Evolutionary conservation across 2,113 vertebrate species (phyloP), one percentile per base, ranked within the genome.

Genomic region (Labeo rohita): DNA sequence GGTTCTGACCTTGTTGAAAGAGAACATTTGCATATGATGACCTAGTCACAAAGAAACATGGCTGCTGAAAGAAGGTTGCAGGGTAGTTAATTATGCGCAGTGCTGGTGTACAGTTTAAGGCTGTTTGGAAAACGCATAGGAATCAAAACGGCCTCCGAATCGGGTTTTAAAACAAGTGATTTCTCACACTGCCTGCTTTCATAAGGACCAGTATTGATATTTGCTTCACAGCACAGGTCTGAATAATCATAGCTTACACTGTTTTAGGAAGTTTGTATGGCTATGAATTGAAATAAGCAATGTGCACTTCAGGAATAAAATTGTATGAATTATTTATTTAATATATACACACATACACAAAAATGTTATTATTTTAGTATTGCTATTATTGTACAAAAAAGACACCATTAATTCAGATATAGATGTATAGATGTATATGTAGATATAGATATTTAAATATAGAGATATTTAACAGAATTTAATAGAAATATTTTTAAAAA

Each of bases 1-100:
- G 39, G 39, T 65, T 63, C 13, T 66, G 79, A 80, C 79, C 79
- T 80, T 80, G 78, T 47, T 16, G 4, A 61, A 80, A 80, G 56
- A 61, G 56, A 16, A 28, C 13, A 63, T 80, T 28, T 80, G 56
- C 21, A 45, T 80, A 13, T 16, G 54, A 61, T 43, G 54, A 79
- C 77, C 54, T 61, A 9, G 77, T 80, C 36, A 8, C 45, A 63
- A 80, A 80, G 36, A 61, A 80, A 61, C 56, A n/a, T 3, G 77
- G 43, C 34, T 79, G 54, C 36, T 36, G 43, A 77, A 45, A n/a
- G 39, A 45, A 16, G 75, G 49, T 6, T 12, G 28, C 16, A 59
- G 18, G 21, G 36, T 80, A 21, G 39, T 43, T 80, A 45, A 63
- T 80, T 45, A 80, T 80, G 52, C 36, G 0, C 18, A 45, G 23